Evolutionary conservation across 1,140 invertebrate genomes (phyloP), one percentile per base, ranked within the genome.

Genomic region (Drosophila nebulosa): DNA sequence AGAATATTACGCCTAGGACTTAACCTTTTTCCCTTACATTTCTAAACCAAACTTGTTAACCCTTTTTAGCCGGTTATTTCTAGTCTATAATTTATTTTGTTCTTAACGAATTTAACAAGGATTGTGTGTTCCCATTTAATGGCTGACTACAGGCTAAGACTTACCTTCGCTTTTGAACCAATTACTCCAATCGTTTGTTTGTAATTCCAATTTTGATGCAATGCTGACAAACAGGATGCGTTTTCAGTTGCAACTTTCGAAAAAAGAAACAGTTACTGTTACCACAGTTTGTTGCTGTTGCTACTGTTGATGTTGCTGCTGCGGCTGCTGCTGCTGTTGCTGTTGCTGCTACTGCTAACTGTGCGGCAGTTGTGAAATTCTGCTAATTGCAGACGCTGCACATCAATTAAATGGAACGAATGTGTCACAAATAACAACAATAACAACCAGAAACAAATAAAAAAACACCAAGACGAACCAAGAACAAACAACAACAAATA

Each of bases 191-290:
- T 71, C 46, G 64, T 85, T 84, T 64, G 58, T 77, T 69, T 64
- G 52, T 65, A 69, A 69, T 75, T 75, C 35, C 65, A 64, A 64
- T 56, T 69, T 57, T 63, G 26, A 56, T 62, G 74, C 64, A 69
- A 76, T 73, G 63, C 64, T 58, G 65, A 74, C 64, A 67, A 86
- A 86, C 81, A 86, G 81, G 81, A 86, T 85, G 74, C 79, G 81
- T 80, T 30, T 46, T 64, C 16, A 42, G 58, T 46, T 60, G 76
- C 74, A 86, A 86, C 81, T 86, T 86, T 86, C 81, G 78, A 86
- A 86, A 86, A 46, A 46, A 18, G 18, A 46, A 88, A 69, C 78
- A 62, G 69, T 81, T 81, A 74, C 70, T 62, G 59, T 66, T 30
- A 32, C 12, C 18, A 42, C 46, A 36, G 18, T 3, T 36, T 26